Evolutionary conservation across 1,140 invertebrate genomes (phyloP), one percentile per base, ranked within the genome.

Genomic region (Drosophila asahinai): DNA sequence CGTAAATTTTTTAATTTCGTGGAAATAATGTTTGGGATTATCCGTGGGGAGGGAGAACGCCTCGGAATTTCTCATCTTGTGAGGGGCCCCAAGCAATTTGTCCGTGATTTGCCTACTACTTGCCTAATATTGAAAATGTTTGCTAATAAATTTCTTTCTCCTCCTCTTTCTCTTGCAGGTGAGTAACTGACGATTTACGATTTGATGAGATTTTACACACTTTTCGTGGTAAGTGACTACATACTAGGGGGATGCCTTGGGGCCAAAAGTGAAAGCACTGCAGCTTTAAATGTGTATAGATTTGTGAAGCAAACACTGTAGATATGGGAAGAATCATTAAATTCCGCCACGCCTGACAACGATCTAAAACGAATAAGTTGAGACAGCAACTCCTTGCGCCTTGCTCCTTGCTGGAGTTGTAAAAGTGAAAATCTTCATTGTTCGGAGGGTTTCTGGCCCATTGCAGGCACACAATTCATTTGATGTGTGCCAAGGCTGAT

Each of bases 1-100:
- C 86, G 86, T 89, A 90, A 81, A 89, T 89, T 90, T 89, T 90
- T 84, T 89, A 89, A 89, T 90, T 89, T 89, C 84, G 86, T 81
- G 86, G 86, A 89, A 87, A 87, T 87, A 77, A 80, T 80, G 71
- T 77, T 83, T 12, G 49, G 66, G 62, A 70, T 67, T 67, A 52
- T 64, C 64, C 43, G 22, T 22, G 64, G 62, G 61, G 40, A 27
- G 30, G 22, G 43, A 42, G 54, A 61, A 14, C 45, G 38, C 15
- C 30, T 52, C 30, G 83, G 83, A 83, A 87, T 86, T 87, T 77
- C 62, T 76, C 72, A 77, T 83, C 58, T 57, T 38, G 43, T 52
- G 22, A 30, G 57, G 14, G 49, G 54, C 57, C 63, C 67, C 52
- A 51, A 66, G 52, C 68, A 86, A 87, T 83, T 83, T 86, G 67